Base-by-base conservation (phyloP, 2,797 vertebrate genomes). In the Phoxinus dragarum region DNA sequence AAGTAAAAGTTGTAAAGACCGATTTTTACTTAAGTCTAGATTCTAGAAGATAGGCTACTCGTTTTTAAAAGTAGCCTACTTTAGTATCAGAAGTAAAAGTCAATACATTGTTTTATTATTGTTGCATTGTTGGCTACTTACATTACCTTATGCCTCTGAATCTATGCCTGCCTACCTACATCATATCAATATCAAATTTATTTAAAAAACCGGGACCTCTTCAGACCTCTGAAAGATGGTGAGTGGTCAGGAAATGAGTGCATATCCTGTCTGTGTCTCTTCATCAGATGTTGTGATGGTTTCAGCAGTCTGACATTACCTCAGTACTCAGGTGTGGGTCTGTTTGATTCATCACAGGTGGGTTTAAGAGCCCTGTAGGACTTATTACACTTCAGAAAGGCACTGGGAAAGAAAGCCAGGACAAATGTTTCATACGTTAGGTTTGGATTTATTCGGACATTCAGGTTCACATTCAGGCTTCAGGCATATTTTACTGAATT, bases 401-500 rank as follows among this genome's bases (percentile, higher is more conserved):
- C 16, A 44, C 3, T 34, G 68, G 38, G 52, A 82, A 66, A 36
- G 78, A 72, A 75, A 72, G 67, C 47, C 73, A 84, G 17, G 52
- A 68, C 76, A 72, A 85, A 27, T 19, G n/a, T 54, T 87, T 74
- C 27, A 71, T 87, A 27, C 21, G 34, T 76, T 38, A 56, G 52
- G 49, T 81, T 96, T 94, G 92, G 94, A 93, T 97, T 97, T 97
- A 97, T 97, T 97, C 93, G 94, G 94, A 96, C 96, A 96, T 96
- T 96, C 94, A 95, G 91, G 71, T 94, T 96, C 95, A 95, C 93
- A 94, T 89, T 90, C 89, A 91, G 89, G 89, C 78, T 73, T 86
- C 82, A 88, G 82, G 95, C 94, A 95, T 94, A 93, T 96, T 90
- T 86, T 67, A 80, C 80, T 72, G 84, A 88, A 88, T 89, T 85